Base-by-base conservation (phyloP, 2,113 vertebrate species). In the Macquaria ambigua region DNA sequence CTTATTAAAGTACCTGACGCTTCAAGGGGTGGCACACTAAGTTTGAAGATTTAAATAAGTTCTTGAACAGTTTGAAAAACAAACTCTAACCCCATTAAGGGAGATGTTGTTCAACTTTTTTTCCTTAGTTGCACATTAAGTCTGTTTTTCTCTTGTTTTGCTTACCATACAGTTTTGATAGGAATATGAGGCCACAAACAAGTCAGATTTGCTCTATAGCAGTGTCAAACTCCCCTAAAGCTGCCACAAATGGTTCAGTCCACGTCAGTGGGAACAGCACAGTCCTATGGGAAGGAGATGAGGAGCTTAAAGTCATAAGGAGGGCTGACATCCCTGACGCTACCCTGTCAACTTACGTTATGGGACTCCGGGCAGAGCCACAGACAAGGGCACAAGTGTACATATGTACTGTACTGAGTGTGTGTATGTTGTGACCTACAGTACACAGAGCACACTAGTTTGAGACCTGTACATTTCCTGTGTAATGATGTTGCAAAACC, bases 341-440 rank as follows among this genome's bases (percentile, higher is more conserved):
- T 79, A 52, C 48, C 58, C 59, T 85, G 73, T 79, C 84, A 78
- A n/a, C 78, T 87, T 67, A 37, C 46, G 64, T 93, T 78, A 87
- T 69, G 15, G 7, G 73, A 23, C 84, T 64, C 15, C 0, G 9
- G 74, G 75, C 77, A 78, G 25, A 64, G 50, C 61, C 8, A 20
- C 67, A 83, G 18, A 80, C 59, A 71, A 79, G 68, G 84, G 20
- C 64, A 71, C 8, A 21, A 77, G n/a, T 18, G 15, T n/a, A 58
- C 64, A 68, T 20, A 8, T 70, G 37, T 28, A 68, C 37, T 46
- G 20, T 18, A 43, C 21, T 56, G 21, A 72, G 23, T 74, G 25
- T 62, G 56, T 78, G 56, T n/a, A 34, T 70, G 46, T 34, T 34
- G n/a, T 39, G 28, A 59, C 25, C 50, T 37, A 25, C 20, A 50